Percentiles rank a stretch among this genome's conserved stretches.
phyloP scores from a whole-genome alignment of 2,797 vertebrate genomes.

The Cirrhinus mrigala region DNA sequence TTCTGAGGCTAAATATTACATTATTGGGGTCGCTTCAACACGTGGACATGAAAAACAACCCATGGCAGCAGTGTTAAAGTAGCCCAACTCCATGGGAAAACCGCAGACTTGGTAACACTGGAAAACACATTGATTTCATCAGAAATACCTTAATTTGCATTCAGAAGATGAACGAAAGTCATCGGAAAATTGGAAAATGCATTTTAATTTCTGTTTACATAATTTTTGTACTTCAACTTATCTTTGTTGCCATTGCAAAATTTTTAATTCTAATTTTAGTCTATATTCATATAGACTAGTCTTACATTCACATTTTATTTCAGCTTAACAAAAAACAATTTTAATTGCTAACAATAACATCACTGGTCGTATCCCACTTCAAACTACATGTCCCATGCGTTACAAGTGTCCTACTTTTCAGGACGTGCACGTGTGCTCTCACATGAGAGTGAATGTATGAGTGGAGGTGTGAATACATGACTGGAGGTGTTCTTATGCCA shows the following conservation, averaged over 20 bases:
- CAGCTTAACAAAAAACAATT: too few species aligned
- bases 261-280: not conserved
- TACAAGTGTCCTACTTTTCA: not conserved
- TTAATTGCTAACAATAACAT: not conserved
- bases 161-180: too few species aligned
- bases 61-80: too few species aligned
- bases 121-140: too few species aligned
- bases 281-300: too few species aligned
- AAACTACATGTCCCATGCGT: not conserved
- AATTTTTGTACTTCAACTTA: not conserved
- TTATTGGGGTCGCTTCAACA: too few species aligned
- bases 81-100: too few species aligned
- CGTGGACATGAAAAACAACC: too few species aligned
- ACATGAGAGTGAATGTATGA: constrained; percentile 19
- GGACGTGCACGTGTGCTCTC: constrained; percentile 16
- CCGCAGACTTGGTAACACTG: too few species aligned
- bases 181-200: too few species aligned
- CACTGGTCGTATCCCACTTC: not conserved
- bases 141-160: too few species aligned
- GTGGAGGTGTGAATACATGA: constrained; percentile 30
- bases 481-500: constrained; percentile 57
- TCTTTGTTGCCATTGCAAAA: not conserved
- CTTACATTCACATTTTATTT: not conserved
- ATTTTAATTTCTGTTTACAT: not conserved
- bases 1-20: too few species aligned